Evolutionary conservation across 2,113 vertebrate species (phyloP), one percentile per base, ranked within the genome.

Genomic region (Megaptera novaeangliae): DNA sequence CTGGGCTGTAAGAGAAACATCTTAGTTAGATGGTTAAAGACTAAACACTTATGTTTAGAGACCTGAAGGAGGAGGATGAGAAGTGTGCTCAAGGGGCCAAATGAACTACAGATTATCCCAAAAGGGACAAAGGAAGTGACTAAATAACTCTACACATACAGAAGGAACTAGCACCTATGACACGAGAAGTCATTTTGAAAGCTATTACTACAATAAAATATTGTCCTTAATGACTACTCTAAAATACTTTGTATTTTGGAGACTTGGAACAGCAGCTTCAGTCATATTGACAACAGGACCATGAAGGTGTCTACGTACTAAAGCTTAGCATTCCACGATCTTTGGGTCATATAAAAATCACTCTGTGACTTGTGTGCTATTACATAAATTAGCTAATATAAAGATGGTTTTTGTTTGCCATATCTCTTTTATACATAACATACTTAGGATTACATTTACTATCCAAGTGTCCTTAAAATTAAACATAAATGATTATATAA

Each of bases 221-320:
- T 34, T 81, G 12, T 68, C 74, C 93, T 89, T 87, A 83, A 88
- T 84, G 69, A 95, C 7, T 34, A 49, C 39, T 75, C 12, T 92
- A 41, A 96, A 97, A 80, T 52, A 82, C 69, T 92, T 92, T 68
- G 31, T 61, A 52, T 81, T 83, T 97, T 96, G 44, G 59, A 95
- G 34, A 39, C 72, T 82, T 86, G n/a, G 34, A 83, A n/a, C 7
- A 94, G 57, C 17, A 66, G 34, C 57, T 74, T 92, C 29, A 87
- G 36, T 88, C 15, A 59, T 29, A 68, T 8, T 72, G 36, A 90
- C 84, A 93, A 68, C 23, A 77, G 41, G 31, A 83, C 15, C 36
- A 46, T 52, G n/a, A 91, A 75, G 64, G 92, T 83, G 61, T 88
- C 36, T 68, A 31, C 69, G 17, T 75, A 57, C 81, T 92, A 34